phyloP scores from a whole-genome alignment of 2,888 invertebrate genomes.

The Dyspetes luteomarginatus region DNA sequence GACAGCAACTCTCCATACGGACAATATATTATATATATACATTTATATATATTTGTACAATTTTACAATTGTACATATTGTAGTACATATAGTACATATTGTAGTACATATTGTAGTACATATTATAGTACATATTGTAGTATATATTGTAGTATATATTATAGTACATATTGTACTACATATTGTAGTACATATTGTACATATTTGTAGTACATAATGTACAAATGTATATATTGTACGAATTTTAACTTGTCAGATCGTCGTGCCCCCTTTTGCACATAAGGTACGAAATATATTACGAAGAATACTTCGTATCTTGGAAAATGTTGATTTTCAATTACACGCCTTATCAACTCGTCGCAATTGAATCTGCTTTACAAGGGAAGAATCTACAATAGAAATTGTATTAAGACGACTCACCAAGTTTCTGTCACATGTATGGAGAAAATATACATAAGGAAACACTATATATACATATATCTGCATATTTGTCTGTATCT shows the following conservation, averaged over 20 bases:
- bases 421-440: neutral
- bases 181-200: no score
- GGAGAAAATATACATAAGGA: neutral
- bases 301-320: neutral
- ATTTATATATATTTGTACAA: neutral
- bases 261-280: neutral
- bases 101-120: no score
- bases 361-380: neutral
- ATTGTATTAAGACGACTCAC: neutral
- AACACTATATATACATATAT: neutral
- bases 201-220: no score
- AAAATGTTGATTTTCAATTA: constrained; percentile 63
- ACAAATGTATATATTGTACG: neutral
- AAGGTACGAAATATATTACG: neutral
- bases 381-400: neutral
- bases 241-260: neutral
- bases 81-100: no score
- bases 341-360: constrained; percentile 44
- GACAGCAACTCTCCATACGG: no score
- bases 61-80: neutral
- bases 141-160: no score
- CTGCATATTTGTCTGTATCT: neutral
- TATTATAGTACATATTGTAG: no score
- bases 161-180: no score
- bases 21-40: neutral